A percentile compares a stretch with the other conserved stretches of the same genome.
Conservation (phyloP, 2,113 vertebrate genomes). For the Gasterosteus aculeatus region DNA sequence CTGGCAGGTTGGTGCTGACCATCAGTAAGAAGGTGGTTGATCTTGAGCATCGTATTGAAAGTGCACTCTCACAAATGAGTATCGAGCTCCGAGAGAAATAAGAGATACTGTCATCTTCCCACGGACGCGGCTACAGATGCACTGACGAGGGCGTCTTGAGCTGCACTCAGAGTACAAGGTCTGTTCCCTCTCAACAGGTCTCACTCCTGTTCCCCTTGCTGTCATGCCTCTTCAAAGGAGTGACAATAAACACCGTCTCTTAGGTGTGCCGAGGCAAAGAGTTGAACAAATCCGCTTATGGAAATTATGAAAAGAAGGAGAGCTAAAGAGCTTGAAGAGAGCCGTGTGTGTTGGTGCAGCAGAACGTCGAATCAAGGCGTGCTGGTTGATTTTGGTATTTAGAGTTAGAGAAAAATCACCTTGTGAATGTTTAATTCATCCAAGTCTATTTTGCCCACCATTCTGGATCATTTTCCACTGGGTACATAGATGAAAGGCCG, state of each 20-base stretch:
- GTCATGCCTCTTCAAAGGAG: slow-evolving; percentile 33
- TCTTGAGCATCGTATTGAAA: slow-evolving; percentile 27
- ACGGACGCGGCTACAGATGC: slow-evolving; percentile 19
- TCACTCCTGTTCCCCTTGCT: slow-evolving; percentile 31
- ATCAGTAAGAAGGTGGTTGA: slow-evolving; percentile 11
- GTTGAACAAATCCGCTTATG: slow-evolving; percentile 33
- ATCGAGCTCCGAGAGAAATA: slow-evolving; percentile 10
- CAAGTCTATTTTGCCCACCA: slow-evolving; percentile 30
- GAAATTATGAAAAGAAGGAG: slow-evolving; percentile 22
- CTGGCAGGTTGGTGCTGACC: slow-evolving; percentile 15
- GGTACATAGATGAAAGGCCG: slow-evolving; percentile 11
- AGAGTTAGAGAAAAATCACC: slow-evolving; percentile 14
- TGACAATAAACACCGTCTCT: slow-evolving; percentile 10
- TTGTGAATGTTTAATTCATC: slow-evolving; percentile 32
- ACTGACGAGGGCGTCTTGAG: slow-evolving; percentile 46
- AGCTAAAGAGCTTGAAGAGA: slow-evolving; percentile 22
- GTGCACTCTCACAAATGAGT: slow-evolving; percentile 21
- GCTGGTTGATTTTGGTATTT: slow-evolving; percentile 33
- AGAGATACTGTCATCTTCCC: slow-evolving; percentile 8
- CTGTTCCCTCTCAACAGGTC: slow-evolving; percentile 19
- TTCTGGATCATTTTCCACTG: slow-evolving; percentile 28
- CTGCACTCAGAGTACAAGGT: slow-evolving; percentile 19
- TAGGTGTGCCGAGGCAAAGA: slow-evolving; percentile 32
- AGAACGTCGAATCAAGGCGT: neutral
- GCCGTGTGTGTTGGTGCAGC: slow-evolving; percentile 13